Conservation (phyloP, 2,888 invertebrate species). For the Cosmorhoe ocellata region DNA sequence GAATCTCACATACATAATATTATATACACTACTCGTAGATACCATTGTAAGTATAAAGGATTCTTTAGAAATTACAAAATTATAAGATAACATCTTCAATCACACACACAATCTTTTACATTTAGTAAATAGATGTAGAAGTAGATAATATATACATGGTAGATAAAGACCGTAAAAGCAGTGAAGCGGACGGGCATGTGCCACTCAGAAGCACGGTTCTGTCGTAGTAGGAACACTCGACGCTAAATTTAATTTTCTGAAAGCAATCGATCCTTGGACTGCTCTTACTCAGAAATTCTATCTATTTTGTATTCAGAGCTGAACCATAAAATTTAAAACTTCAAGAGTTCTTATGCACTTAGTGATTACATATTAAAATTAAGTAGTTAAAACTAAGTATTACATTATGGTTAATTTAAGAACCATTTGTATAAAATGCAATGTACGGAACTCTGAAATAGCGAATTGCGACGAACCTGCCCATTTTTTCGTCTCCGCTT, state of each 20-base stretch:
- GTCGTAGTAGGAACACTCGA: conserved; percentile 39
- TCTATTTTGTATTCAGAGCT: conserved; percentile 21
- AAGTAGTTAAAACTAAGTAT: no score
- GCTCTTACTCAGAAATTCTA: conserved; percentile 47
- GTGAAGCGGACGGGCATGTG: conserved; percentile 26
- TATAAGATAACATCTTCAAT: no score
- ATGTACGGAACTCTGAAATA: conserved; percentile 35
- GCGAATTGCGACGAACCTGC: conserved; percentile 38
- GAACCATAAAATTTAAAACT: conserved; percentile 7
- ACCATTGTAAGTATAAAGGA: no score
- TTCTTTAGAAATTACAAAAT: no score
- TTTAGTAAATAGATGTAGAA: no score
- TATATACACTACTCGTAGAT: no score
- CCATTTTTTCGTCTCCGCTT: conserved; percentile 53
- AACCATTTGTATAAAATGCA: conserved; percentile 33
- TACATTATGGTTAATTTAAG: conserved; percentile 25
- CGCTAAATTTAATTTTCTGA: conserved; percentile 59
- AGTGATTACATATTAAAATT: conserved; percentile 1
- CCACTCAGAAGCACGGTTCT: conserved; percentile 28
- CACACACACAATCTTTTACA: no score
- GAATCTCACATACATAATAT: no score
- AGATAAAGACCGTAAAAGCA: conserved; percentile 9
- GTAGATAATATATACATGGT: not conserved
- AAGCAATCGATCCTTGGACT: conserved; percentile 49
- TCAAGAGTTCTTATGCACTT: conserved; percentile 1